Conservation (phyloP, 2,797 vertebrate genomes). For the Hapalemur alaotrensis region DNA sequence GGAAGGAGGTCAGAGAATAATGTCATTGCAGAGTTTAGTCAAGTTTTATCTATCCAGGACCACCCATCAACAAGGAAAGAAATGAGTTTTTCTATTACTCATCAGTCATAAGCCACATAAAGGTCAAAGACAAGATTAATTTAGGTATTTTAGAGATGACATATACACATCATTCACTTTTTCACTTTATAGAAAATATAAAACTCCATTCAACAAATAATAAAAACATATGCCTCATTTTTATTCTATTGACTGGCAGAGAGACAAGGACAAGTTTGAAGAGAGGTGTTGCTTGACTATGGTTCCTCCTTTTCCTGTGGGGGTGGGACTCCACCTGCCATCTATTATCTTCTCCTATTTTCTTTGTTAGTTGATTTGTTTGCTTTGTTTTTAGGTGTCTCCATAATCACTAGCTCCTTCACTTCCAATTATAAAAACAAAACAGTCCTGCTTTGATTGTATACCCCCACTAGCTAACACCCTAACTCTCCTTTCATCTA, state of each 20-base stretch:
- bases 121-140: constrained; percentile 35
- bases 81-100: not conserved
- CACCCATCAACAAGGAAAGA: not conserved
- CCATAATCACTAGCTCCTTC: not conserved
- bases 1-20: not conserved
- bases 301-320: not conserved
- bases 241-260: not conserved
- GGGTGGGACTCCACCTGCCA: not conserved
- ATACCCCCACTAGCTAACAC: not conserved
- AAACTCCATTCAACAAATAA: not conserved
- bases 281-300: not conserved
- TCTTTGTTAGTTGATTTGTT: not conserved
- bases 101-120: not conserved
- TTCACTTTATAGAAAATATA: not conserved
- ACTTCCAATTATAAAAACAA: not conserved
- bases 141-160: not conserved
- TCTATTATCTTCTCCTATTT: not conserved
- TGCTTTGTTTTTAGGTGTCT: not conserved
- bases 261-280: not conserved
- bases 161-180: not conserved
- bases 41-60: not conserved
- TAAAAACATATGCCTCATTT: not conserved
- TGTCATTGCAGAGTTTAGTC: not conserved
- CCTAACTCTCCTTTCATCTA: not conserved
- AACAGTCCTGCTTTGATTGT: not conserved